A percentile compares a stretch with the other conserved stretches of the same genome.
Conservation (phyloP, 2,888 invertebrate species). For the Deilephila porcellus region DNA sequence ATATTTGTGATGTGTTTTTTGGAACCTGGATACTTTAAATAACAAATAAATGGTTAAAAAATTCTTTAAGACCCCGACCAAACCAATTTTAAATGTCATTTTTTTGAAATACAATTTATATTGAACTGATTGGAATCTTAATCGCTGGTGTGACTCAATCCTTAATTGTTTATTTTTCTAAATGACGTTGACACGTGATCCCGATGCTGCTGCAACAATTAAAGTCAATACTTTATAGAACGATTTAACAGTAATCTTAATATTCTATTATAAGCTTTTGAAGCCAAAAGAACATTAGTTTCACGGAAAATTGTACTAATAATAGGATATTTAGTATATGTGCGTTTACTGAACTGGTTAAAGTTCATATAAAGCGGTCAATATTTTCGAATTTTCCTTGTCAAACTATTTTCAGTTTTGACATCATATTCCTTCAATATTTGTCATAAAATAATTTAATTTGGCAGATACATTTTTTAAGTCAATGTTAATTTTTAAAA, state of each 20-base stretch:
- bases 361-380: neutral
- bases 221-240: neutral
- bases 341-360: too few relatives aligned
- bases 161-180: constrained; percentile 23
- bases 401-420: too few relatives aligned
- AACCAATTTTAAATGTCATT: neutral
- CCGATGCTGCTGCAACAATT: neutral
- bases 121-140: neutral
- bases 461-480: too few relatives aligned
- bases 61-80: neutral
- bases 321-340: too few relatives aligned
- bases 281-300: too few relatives aligned
- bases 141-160: neutral
- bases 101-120: neutral
- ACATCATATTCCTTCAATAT: too few relatives aligned
- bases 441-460: too few relatives aligned
- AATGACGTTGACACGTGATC: constrained; percentile 21
- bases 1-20: too few relatives aligned
- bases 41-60: neutral
- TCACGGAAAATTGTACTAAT: too few relatives aligned
- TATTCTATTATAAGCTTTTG: constrained; percentile 14
- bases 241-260: constrained; percentile 2
- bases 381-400: neutral
- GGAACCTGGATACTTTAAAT: neutral
- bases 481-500: neutral